Evolutionary conservation across 2,797 vertebrate species (phyloP).

Genomic region (Eulemur albifrons): DNA sequence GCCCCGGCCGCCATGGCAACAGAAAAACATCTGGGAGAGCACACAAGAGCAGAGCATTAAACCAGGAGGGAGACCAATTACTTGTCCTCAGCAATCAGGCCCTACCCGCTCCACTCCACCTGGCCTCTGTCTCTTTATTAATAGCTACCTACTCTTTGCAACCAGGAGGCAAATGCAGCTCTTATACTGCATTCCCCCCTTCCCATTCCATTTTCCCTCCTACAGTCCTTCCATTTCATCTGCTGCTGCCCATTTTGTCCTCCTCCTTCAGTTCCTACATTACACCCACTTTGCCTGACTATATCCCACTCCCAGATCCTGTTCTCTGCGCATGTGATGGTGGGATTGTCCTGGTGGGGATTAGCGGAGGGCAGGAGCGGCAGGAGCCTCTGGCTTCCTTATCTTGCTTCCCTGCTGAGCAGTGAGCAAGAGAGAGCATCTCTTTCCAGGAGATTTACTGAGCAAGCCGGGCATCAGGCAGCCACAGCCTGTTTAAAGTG

Average conservation of each 20-base stretch:
- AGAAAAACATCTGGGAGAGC: slow-evolving; percentile 50
- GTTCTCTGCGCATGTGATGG: rapidly evolving
- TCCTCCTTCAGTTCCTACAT: background rate
- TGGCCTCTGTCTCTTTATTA: background rate
- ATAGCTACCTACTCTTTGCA: background rate
- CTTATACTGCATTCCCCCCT: background rate
- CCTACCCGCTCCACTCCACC: background rate
- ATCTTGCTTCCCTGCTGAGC: background rate
- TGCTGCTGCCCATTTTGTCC: background rate
- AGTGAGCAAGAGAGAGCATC: background rate
- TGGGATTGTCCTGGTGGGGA: background rate
- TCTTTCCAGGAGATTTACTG: background rate
- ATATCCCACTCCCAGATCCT: background rate
- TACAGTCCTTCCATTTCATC: background rate
- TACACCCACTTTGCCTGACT: background rate
- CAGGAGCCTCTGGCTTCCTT: background rate
- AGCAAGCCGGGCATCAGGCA: background rate
- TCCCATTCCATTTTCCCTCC: background rate
- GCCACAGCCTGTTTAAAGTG: background rate
- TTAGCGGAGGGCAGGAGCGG: background rate
- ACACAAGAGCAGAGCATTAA: background rate
- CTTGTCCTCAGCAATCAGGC: slow-evolving; percentile 15
- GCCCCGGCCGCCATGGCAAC: slow-evolving; percentile 73
- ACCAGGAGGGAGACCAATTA: slow-evolving; percentile 51
- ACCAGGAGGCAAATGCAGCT: background rate